phyloP scores from a whole-genome alignment of 2,113 vertebrate species.

The Calyptomena viridis region DNA sequence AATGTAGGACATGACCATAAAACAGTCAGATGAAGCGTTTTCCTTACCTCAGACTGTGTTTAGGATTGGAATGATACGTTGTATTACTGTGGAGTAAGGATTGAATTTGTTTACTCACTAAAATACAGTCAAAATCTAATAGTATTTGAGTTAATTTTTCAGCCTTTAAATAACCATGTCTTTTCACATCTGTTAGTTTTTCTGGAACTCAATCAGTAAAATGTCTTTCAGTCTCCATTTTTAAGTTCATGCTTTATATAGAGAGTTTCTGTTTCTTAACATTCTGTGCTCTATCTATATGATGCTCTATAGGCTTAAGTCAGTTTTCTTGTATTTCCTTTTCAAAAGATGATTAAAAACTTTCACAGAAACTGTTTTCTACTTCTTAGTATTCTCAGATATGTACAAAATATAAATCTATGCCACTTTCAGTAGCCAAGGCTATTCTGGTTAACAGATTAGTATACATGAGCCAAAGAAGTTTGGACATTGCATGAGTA shows the following conservation, averaged over 20 bases:
- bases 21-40: neutral
- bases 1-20: neutral
- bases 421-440: neutral
- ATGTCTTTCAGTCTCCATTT: neutral
- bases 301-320: neutral
- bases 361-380: neutral
- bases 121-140: neutral
- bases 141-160: neutral
- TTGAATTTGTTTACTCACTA: neutral
- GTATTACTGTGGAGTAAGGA: neutral
- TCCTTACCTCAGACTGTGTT: neutral
- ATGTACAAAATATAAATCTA: neutral
- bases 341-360: neutral
- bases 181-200: constrained; percentile 8
- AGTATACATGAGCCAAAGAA: neutral
- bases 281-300: neutral
- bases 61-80: neutral
- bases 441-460: neutral
- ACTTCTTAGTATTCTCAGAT: neutral
- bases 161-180: neutral
- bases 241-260: neutral
- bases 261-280: neutral
- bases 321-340: neutral
- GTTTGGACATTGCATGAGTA: constrained; percentile 9
- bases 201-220: neutral